Evolutionary conservation across 2,113 vertebrate species (phyloP).

Genomic region (Muscicapa adusta): DNA sequence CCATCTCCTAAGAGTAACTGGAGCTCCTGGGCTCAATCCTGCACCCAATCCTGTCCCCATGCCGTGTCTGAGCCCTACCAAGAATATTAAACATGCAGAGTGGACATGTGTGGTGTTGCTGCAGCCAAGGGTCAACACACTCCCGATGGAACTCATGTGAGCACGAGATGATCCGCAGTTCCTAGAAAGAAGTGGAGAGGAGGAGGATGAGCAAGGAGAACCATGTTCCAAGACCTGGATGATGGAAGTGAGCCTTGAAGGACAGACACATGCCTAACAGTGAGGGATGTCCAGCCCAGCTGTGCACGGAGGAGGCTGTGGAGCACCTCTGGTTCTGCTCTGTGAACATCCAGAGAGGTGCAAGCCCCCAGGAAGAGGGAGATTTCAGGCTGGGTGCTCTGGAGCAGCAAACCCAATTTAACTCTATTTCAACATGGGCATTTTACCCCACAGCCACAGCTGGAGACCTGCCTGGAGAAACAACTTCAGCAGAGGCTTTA

Average conservation of each 20-base stretch:
- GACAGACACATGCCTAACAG: not conserved
- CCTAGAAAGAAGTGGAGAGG: constrained; percentile 69
- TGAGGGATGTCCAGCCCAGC: not conserved
- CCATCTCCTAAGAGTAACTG: not conserved
- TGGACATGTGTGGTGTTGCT: constrained; percentile 92
- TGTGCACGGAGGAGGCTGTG: not conserved
- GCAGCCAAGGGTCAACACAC: constrained; percentile 96
- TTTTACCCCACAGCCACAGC: not conserved
- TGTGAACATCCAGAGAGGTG: not conserved
- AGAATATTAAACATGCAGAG: constrained; percentile 99
- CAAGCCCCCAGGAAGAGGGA: accelerated
- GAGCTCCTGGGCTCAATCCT: not conserved
- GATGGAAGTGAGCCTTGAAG: not conserved
- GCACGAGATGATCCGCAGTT: constrained; percentile 93
- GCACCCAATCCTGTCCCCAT: not conserved
- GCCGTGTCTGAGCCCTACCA: constrained; percentile 74
- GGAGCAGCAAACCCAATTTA: not conserved
- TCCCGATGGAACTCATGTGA: constrained; percentile 93
- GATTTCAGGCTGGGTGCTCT: not conserved
- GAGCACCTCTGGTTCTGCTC: not conserved
- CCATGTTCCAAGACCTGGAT: not conserved
- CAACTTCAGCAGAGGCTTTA: not conserved
- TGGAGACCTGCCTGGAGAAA: not conserved
- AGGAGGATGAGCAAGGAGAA: not conserved
- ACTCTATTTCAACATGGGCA: accelerated